Conservation (phyloP, 2,888 invertebrate genomes). For the Netelia melanura region DNA sequence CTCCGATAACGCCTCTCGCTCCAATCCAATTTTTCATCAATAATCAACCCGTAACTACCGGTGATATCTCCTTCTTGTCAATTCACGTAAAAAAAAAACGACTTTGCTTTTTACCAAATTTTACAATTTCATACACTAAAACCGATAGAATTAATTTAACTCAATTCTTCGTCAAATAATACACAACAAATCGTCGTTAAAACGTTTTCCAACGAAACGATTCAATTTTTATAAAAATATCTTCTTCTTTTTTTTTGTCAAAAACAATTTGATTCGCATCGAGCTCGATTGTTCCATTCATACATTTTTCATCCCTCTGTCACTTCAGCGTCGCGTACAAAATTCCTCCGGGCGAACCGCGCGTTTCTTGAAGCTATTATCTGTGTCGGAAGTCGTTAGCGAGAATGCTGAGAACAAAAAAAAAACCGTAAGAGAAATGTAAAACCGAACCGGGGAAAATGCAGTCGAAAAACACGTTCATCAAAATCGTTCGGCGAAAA, state of each 20-base stretch:
- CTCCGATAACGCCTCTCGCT: background rate
- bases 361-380: constrained; percentile 1
- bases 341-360: background rate
- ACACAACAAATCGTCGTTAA: too few species aligned
- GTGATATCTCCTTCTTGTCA: background rate
- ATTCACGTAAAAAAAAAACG: background rate
- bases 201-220: too few species aligned
- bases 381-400: constrained; percentile 40
- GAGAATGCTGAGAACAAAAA: constrained; percentile 13
- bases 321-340: background rate
- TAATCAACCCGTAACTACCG: background rate
- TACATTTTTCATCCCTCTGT: background rate
- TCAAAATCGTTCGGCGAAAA: constrained; percentile 45
- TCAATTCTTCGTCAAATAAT: too few species aligned
- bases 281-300: background rate
- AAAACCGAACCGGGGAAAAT: constrained; percentile 27
- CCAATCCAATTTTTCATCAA: background rate
- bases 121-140: background rate
- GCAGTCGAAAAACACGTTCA: constrained; percentile 47
- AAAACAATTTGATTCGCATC: too few species aligned
- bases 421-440: constrained; percentile 23
- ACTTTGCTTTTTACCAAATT: background rate
- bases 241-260: too few species aligned
- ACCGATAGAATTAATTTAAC: too few species aligned
- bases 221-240: too few species aligned